Base-by-base conservation (phyloP, 2,888 invertebrate genomes). In the Protonemura montana region DNA sequence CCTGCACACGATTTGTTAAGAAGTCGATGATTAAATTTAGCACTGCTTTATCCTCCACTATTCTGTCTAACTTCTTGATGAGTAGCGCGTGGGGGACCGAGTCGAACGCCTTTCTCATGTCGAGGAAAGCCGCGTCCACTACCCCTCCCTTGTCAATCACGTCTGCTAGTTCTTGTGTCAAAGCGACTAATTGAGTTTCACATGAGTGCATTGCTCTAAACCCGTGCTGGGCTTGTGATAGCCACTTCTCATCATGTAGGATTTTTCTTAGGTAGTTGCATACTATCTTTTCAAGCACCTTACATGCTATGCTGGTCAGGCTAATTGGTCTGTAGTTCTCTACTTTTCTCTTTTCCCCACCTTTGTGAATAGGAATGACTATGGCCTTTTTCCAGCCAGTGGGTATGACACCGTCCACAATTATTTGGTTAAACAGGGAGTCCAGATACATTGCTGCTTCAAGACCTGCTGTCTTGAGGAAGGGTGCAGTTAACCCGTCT, bases 341-440 rank as follows among this genome's bases (percentile, higher is more conserved):
- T 82, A 82, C 21, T 26, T 35, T 30, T 41, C 82, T 41, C 41
- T 41, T 82, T 41, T 82, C 82, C n/a, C 41, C 82, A 21, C 42
- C 82, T 41, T 82, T 82, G 30, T 81, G 81, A 28, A 81, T 81
- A 7, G 81, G 81, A 21, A 81, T n/a, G n/a, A 81, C 81, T n/a
- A 82, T 26, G 26, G 41, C 82, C 41, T 82, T 41, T 41, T 41
- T 82, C 82, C 82, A 82, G 26, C 26, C 82, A 30, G 7, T 41
- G 3, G 82, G 82, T n/a, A 82, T 41, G 3, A 21, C 41, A n/a
- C 42, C 82, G 16, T 82, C 82, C 21, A 16, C 26, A 26, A 82
- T 41, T 26, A 41, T 41, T 41, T 82, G 30, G 41, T 41, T 82
- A 26, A 26, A 82, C n/a, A 78, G 28, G 27, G 78, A 78, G 78